Base-by-base conservation (phyloP, 1,140 invertebrate genomes). In the Drosophila willistoni region DNA sequence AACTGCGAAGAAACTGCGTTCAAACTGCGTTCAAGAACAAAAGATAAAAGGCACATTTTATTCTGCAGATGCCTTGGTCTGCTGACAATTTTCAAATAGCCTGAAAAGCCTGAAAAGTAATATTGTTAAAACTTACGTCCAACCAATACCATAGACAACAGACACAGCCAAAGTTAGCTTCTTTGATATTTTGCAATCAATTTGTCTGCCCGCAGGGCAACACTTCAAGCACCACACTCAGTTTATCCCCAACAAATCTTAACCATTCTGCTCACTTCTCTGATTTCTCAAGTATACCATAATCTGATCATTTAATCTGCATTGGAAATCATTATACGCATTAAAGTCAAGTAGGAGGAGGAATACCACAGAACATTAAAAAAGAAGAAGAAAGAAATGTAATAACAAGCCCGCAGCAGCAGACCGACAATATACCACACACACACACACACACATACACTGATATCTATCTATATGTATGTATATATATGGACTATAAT, bases 221-320 rank as follows among this genome's bases (percentile, higher is more conserved):
- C 29, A 44, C 54, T 29, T 17, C 25, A 34, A 36, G 12, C 36
- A 33, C n/a, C 1, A 14, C n/a, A 2, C 34, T 36, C 34, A 36
- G 10, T 36, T 10, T 7, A 13, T 44, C 42, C 42, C 4, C 29
- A 33, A 65, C 6, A n/a, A 17, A 34, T 22, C 42, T 17, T 39
- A 12, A 5, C 36, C 12, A 10, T 22, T 22, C 44, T 12, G 17
- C 19, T 5, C 42, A 7, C 44, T 51, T 51, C 17, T 51, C 17
- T 51, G 44, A 47, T 47, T 51, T 62, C 57, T 79, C 54, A 71
- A 87, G 83, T 64, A 59, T n/a, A 57, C 47, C 76, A 83, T 87
- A 86, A 87, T 86, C 76, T 61, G 83, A 87, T 86, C 82, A 75
- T 82, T 86, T 79, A 82, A 86, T 87, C 83, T 86, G 83, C 84